These are phyloP conservation scores for Diploscapter pachys DNA, from an alignment of 1,140 invertebrate species.

Conservation along the genomic window DNA sequence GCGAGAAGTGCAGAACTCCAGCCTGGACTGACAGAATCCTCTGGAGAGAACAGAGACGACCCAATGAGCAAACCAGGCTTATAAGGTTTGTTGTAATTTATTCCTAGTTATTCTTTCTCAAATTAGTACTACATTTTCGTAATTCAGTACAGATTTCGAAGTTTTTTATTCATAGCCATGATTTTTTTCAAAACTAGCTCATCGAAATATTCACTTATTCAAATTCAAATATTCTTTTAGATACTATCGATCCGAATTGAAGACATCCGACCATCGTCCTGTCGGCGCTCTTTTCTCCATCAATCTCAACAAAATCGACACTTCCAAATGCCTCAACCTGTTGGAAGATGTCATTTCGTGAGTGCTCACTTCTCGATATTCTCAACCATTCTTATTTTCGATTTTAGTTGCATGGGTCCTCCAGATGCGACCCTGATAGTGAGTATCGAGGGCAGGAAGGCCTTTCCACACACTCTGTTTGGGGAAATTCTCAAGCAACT, in stretches of 20 bases:
- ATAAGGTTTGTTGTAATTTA: neutral
- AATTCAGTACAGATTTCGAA: neutral
- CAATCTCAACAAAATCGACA: constrained; percentile 39
- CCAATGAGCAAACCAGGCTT: constrained; percentile 8
- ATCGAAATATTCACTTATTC: too few species aligned
- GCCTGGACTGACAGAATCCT: constrained; percentile 96
- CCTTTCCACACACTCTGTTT: constrained; percentile 45
- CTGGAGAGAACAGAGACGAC: constrained; percentile 67
- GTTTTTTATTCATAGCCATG: constrained; percentile 60
- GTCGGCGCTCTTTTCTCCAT: constrained; percentile 50
- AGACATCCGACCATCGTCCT: constrained; percentile 86
- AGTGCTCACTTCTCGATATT: neutral
- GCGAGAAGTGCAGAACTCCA: constrained; percentile 86
- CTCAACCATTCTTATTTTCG: neutral
- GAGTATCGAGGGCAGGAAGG: constrained; percentile 32
- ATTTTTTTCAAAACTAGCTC: neutral
- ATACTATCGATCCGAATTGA: constrained; percentile 80
- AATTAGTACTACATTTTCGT: too few species aligned
- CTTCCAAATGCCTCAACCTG: constrained; percentile 40
- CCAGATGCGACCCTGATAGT: constrained; percentile 51
- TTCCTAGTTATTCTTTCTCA: neutral
- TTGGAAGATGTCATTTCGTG: constrained; percentile 45
- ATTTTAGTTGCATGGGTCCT: constrained; percentile 50
- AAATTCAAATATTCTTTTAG: constrained; percentile 29
- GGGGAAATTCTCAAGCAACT: constrained; percentile 40